Percentiles rank a stretch among this genome's conserved stretches.
phyloP scores from a whole-genome alignment of 2,888 invertebrate species.

The Neocrepidodera transversa region DNA sequence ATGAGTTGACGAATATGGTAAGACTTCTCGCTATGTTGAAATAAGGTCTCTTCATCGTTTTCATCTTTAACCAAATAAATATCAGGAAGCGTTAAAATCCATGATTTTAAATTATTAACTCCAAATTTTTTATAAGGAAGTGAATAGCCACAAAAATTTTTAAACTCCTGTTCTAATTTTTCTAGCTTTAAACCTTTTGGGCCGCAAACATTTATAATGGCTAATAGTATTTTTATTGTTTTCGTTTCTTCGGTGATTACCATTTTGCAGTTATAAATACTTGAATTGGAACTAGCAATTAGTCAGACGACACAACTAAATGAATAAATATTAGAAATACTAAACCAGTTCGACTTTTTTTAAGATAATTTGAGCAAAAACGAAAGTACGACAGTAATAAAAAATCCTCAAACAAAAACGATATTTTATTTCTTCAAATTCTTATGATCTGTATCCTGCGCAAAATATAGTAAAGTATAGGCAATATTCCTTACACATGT shows the following conservation, averaged over 20 bases:
- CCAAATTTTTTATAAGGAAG: constrained; percentile 49
- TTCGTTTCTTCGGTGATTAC: constrained; percentile 28
- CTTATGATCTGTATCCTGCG: no score
- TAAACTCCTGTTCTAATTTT: constrained; percentile 44
- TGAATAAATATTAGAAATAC: no score
- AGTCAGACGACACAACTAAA: no score
- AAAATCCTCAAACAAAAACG: no score
- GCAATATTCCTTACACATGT: no score
- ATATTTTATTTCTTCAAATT: no score
- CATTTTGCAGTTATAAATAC: constrained; percentile 11
- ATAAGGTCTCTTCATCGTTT: constrained; percentile 44
- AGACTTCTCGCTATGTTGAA: constrained; percentile 48
- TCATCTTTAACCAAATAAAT: constrained; percentile 45
- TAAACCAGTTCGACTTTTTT: no score
- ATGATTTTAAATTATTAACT: constrained; percentile 42
- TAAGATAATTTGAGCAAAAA: no score
- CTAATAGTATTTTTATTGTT: constrained; percentile 42
- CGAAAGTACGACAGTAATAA: no score
- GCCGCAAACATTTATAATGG: constrained; percentile 45
- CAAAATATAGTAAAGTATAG: no score
- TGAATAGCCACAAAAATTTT: constrained; percentile 42
- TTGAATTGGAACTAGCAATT: no score
- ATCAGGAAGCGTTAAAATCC: constrained; percentile 46
- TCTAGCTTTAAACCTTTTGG: constrained; percentile 45
- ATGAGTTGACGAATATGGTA: constrained; percentile 47